These are phyloP conservation scores for Gnathonemus echidnorhynchus DNA, from an alignment of 2,113 vertebrate species.

Conservation along the genomic window DNA sequence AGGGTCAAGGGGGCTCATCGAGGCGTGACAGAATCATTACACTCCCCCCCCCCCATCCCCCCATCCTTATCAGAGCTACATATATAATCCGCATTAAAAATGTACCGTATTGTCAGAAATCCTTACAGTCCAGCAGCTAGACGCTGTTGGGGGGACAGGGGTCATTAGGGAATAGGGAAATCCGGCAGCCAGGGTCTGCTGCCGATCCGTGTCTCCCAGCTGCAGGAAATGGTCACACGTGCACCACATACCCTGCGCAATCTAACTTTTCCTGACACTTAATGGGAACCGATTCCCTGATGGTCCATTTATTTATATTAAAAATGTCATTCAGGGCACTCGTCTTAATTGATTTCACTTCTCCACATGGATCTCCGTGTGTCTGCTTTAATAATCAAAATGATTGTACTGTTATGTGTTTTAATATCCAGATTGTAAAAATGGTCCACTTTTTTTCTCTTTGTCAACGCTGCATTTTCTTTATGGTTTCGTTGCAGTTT, in stretches of 20 bases:
- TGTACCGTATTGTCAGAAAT: slow-evolving; percentile 36
- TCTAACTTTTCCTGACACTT: slow-evolving; percentile 43
- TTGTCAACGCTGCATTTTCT: neutral
- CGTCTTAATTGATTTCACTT: slow-evolving; percentile 46
- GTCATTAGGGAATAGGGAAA: slow-evolving; percentile 36
- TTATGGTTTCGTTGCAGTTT: neutral
- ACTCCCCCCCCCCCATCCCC: slow-evolving; percentile 9
- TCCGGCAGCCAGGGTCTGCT: slow-evolving; percentile 19
- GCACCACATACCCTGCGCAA: slow-evolving; percentile 31
- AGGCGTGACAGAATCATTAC: slow-evolving; percentile 22
- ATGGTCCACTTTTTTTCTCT: neutral
- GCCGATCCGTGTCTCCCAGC: slow-evolving; percentile 19
- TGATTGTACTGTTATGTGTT: slow-evolving; percentile 34
- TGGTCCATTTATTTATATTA: slow-evolving; percentile 50
- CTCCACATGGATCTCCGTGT: slow-evolving; percentile 22
- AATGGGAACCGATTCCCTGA: slow-evolving; percentile 38
- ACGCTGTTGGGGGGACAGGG: slow-evolving; percentile 16
- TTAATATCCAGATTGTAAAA: slow-evolving; percentile 28
- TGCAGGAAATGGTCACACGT: slow-evolving; percentile 29
- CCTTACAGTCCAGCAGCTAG: slow-evolving; percentile 21
- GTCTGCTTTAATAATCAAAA: slow-evolving; percentile 42
- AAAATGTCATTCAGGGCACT: slow-evolving; percentile 45
- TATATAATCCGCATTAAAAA: slow-evolving; percentile 39
- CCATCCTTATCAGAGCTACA: slow-evolving; percentile 21
- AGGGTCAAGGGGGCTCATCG: slow-evolving; percentile 13